Evolutionary conservation across 2,797 vertebrate genomes (phyloP), one percentile per base, ranked within the genome.

Genomic region (Sebastes variabilis): DNA sequence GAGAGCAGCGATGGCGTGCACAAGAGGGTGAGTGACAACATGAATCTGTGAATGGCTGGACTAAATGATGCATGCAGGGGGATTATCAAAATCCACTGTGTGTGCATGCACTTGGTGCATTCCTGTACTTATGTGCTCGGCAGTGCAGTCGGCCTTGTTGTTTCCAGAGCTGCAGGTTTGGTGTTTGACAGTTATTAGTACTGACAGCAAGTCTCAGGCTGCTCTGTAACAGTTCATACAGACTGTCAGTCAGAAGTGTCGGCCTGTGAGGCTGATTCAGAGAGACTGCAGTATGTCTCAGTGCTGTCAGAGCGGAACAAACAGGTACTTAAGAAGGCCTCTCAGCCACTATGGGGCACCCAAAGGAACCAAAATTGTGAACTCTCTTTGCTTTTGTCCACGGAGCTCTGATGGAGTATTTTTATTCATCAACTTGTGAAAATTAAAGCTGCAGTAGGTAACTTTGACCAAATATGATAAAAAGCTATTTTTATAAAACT

Each of bases 1-100:
- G 96, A 95, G 89, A 96, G 96, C 92, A 92, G 96, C 80, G 96
- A 98, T 1, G 96, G 97, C 59, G 91, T 99, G 87, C 96, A 98
- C 95, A 96, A 75, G 86, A 94, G 94, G 96, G 98, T 98, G 94
- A 98, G 98, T 84, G 56, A 13, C 13, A 16, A 9, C 14, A 4
- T 12, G 1, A 1, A 3, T n/a, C 25, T 59, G 30, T 55, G 38
- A 49, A 4, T 22, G 56, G 6, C 2, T 2, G 22, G 2, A 34
- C 24, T 22, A 24, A 49, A 32, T 56, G 5, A 77, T 58, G 14
- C 38, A 14, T 49, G 22, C 24, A 55, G 6, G 20, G 22, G 22
- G 42, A 14, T 29, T 5, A 52, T 77, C 12, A 24, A 34, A 16
- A 18, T 3, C n/a, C 27, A 18, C 11, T 42, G 24, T 66, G 54